Percentiles rank a stretch among this genome's conserved stretches.
phyloP scores from a whole-genome alignment of 2,888 invertebrate species.

The Hetaerina titia region DNA sequence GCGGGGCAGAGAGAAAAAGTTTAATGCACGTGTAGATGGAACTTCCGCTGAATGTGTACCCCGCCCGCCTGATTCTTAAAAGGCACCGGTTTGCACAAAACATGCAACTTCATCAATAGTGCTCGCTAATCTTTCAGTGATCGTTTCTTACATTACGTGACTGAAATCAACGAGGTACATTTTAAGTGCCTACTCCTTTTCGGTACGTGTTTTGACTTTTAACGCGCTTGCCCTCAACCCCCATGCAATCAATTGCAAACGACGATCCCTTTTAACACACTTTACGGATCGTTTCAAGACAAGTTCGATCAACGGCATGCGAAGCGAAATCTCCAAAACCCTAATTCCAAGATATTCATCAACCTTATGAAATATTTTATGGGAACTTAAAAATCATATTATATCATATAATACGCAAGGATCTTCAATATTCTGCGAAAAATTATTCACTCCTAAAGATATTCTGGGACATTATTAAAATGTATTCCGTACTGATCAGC shows the following conservation, averaged over 20 bases:
- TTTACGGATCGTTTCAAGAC: not conserved
- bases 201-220: not conserved
- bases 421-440: too few relatives aligned
- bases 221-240: not conserved
- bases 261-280: not conserved
- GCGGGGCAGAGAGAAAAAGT: too few relatives aligned
- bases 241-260: not conserved
- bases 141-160: not conserved
- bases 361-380: too few relatives aligned
- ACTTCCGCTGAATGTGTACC: too few relatives aligned
- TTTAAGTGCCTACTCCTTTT: not conserved
- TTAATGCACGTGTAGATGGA: too few relatives aligned
- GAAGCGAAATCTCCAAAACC: not conserved
- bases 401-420: too few relatives aligned
- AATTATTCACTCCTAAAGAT: too few relatives aligned
- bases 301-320: not conserved
- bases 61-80: too few relatives aligned
- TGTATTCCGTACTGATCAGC: too few relatives aligned
- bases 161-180: not conserved
- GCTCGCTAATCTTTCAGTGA: not conserved
- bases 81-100: not conserved
- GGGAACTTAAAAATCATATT: too few relatives aligned
- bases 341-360: too few relatives aligned
- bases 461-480: too few relatives aligned
- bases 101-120: not conserved